Evolutionary conservation across 2,797 vertebrate species (phyloP).

Genomic region (Melanotaenia maccullochi): DNA sequence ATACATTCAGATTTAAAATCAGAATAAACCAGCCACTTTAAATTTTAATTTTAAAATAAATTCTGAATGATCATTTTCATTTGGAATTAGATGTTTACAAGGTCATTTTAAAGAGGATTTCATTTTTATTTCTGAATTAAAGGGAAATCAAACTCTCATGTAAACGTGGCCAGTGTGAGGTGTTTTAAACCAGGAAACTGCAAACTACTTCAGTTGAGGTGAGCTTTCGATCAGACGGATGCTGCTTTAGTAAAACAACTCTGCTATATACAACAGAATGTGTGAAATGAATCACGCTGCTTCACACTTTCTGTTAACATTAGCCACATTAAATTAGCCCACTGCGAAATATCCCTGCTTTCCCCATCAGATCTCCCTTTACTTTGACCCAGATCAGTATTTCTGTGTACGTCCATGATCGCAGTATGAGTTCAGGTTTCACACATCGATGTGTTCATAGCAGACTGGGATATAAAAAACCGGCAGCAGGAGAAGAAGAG

Average conservation of each 20-base stretch:
- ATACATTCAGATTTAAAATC: no score
- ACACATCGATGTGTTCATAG: neutral
- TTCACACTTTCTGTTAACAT: neutral
- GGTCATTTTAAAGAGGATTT: no score
- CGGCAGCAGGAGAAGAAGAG: neutral
- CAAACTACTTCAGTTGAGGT: no score
- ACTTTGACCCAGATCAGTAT: neutral
- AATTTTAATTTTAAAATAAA: no score
- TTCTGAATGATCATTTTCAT: no score
- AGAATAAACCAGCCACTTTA: neutral
- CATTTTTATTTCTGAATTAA: no score
- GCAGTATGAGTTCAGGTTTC: neutral
- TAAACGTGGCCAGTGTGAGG: no score
- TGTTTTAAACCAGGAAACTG: no score
- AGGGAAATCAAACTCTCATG: no score
- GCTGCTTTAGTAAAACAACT: no score
- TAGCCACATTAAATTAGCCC: neutral
- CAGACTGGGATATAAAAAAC: neutral
- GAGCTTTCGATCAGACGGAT: no score
- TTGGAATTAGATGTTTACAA: no score
- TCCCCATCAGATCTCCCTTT: neutral
- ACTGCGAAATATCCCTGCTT: neutral
- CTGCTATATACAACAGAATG: neutral
- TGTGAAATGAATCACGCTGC: neutral
- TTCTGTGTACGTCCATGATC: neutral